phyloP scores from a whole-genome alignment of 2,797 vertebrate species.

The Sebastes matsubarae region DNA sequence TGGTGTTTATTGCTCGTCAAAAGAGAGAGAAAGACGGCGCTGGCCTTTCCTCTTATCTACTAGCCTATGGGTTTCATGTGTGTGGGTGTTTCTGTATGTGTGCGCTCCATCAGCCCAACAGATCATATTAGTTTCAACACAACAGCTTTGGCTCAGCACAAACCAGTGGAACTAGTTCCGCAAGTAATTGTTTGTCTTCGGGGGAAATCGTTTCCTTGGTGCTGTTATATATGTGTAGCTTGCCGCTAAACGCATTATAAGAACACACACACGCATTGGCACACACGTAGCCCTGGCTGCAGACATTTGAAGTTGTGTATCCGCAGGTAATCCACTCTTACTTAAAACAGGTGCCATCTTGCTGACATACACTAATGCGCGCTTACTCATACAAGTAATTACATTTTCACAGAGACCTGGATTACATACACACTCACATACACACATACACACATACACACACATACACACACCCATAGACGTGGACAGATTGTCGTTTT shows the following conservation, averaged over 20 bases:
- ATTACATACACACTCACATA: constrained; percentile 24
- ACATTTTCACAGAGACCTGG: constrained; percentile 75
- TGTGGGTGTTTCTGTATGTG: constrained; percentile 5
- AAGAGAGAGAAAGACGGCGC: constrained; percentile 43
- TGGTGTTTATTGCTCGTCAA: constrained; percentile 63
- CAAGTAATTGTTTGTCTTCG: constrained; percentile 66
- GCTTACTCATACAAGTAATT: constrained; percentile 81
- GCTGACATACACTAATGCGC: constrained; percentile 73
- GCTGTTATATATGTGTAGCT: constrained; percentile 7
- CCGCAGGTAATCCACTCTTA: constrained; percentile 71
- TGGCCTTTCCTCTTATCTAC: constrained; percentile 61
- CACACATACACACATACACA: not conserved
- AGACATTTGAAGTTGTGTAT: constrained; percentile 63
- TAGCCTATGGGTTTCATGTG: constrained; percentile 12
- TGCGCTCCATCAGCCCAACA: constrained; percentile 23
- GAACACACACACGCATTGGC: not conserved
- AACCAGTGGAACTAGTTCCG: constrained; percentile 70
- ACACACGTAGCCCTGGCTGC: constrained; percentile 11
- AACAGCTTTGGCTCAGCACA: constrained; percentile 51
- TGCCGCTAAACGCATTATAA: constrained; percentile 7
- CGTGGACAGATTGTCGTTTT: constrained; percentile 38
- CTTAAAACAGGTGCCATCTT: constrained; percentile 75
- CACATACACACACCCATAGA: not conserved
- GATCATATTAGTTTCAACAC: constrained; percentile 64
- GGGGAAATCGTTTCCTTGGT: constrained; percentile 40